Conservation (phyloP, 2,888 invertebrate genomes). For the Drosophila robusta region DNA sequence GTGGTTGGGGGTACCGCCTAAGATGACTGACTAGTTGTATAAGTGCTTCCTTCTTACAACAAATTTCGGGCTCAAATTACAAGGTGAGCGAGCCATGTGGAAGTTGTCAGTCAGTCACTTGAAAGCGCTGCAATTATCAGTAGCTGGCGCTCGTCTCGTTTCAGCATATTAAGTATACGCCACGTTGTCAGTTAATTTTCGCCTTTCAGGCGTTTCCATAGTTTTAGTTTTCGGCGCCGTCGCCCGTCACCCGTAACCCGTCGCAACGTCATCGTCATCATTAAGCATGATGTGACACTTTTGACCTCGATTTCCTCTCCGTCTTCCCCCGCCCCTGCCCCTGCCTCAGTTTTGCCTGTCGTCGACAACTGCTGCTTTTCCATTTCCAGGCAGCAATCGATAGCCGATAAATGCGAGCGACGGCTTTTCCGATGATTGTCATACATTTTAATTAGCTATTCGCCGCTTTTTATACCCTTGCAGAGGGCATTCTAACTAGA, state of each 20-base stretch:
- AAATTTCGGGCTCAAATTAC: slow-evolving; percentile 83
- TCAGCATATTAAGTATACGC: slow-evolving; percentile 69
- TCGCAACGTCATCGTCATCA: slow-evolving; percentile 74
- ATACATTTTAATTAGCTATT: slow-evolving; percentile 11
- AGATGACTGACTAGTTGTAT: slow-evolving; percentile 73
- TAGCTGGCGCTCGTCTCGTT: slow-evolving; percentile 51
- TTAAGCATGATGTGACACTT: slow-evolving; percentile 83
- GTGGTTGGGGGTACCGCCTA: slow-evolving; percentile 11
- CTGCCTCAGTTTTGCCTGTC: slow-evolving; percentile 3
- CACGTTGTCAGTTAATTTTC: slow-evolving; percentile 72
- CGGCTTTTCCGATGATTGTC: not conserved
- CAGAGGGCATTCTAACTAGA: no score
- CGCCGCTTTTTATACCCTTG: no score
- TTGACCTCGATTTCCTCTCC: slow-evolving; percentile 68
- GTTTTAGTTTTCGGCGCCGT: slow-evolving; percentile 53
- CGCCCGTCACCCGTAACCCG: slow-evolving; percentile 17
- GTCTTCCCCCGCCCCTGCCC: not conserved
- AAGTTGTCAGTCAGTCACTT: slow-evolving; percentile 74
- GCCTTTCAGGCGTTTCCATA: slow-evolving; percentile 35
- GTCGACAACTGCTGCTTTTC: slow-evolving; percentile 8
- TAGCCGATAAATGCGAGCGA: slow-evolving; percentile 5
- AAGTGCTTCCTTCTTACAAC: slow-evolving; percentile 80
- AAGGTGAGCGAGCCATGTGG: slow-evolving; percentile 81
- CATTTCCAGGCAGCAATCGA: slow-evolving; percentile 3
- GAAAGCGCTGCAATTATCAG: slow-evolving; percentile 75